phyloP scores from a whole-genome alignment of 2,797 vertebrate species.

The Ambastaia sidthimunki region DNA sequence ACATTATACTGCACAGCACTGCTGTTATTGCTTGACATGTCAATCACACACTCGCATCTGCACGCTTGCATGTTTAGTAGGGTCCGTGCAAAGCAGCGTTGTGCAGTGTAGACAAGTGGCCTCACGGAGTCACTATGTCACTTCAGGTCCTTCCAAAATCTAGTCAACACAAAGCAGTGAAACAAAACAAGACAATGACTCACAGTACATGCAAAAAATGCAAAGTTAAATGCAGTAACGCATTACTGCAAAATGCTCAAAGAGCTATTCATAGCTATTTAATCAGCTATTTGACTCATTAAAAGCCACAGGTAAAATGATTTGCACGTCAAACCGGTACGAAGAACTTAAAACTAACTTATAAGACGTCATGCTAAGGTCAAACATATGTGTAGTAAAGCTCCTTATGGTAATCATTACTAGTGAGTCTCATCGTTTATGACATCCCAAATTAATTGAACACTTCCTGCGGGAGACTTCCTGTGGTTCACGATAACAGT shows the following conservation, averaged over 20 bases:
- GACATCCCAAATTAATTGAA: slow-evolving; percentile 29
- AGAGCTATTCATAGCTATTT: too few relatives aligned
- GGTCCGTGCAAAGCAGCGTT: slow-evolving; percentile 28
- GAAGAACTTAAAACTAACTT: neutral
- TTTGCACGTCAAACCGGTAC: neutral
- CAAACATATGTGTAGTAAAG: neutral
- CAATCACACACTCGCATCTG: neutral
- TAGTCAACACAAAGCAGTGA: neutral
- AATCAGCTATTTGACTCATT: neutral
- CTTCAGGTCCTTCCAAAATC: neutral
- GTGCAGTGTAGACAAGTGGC: neutral
- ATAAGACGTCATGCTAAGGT: neutral
- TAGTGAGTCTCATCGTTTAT: slow-evolving; percentile 15
- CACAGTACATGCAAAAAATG: slow-evolving; percentile 2
- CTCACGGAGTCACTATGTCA: neutral
- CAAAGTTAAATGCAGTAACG: neutral
- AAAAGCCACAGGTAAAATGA: neutral
- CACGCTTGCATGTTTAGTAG: neutral
- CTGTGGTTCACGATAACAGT: slow-evolving; percentile 14
- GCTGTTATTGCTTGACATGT: neutral
- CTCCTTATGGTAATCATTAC: slow-evolving; percentile 16
- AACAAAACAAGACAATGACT: neutral
- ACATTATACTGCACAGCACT: neutral
- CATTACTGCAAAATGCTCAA: neutral
- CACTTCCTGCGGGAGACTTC: neutral